Conservation (phyloP, 2,888 invertebrate species). For the Caenorhabditis zanzibari region DNA sequence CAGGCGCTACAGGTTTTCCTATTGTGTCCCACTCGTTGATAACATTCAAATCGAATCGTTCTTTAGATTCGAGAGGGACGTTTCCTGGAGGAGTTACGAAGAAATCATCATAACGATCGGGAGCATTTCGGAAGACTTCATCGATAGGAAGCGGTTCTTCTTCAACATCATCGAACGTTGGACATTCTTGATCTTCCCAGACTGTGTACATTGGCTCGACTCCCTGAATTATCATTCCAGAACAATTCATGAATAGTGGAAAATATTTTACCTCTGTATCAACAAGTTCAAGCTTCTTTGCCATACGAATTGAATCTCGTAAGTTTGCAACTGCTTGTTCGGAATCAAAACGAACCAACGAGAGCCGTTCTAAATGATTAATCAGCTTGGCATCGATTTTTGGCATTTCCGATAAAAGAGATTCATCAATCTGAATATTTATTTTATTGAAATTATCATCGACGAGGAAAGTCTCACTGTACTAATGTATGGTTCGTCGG, state of each 20-base stretch:
- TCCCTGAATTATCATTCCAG: constrained; percentile 27
- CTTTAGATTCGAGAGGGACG: constrained; percentile 69
- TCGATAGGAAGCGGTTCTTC: constrained; percentile 66
- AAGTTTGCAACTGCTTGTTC: constrained; percentile 72
- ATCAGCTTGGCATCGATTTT: constrained; percentile 68
- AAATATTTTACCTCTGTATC: constrained; percentile 61
- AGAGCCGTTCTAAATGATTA: constrained; percentile 70
- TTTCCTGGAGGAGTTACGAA: constrained; percentile 77
- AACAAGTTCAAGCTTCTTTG: constrained; percentile 66
- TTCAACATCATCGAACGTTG: constrained; percentile 68
- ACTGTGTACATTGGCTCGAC: constrained; percentile 68
- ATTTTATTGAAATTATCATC: too few species aligned
- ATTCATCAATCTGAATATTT: constrained; percentile 53
- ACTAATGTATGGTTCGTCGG: constrained; percentile 49
- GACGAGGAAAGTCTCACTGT: constrained; percentile 12
- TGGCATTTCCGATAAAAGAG: constrained; percentile 49
- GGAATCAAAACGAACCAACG: constrained; percentile 69
- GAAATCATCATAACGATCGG: constrained; percentile 67
- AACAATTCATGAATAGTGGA: neutral
- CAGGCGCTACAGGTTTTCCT: constrained; percentile 57
- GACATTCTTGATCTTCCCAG: constrained; percentile 74
- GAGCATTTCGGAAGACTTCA: constrained; percentile 67
- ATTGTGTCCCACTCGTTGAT: constrained; percentile 74
- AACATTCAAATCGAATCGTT: constrained; percentile 63
- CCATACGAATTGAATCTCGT: constrained; percentile 65